Evolutionary conservation across 1,140 invertebrate species (phyloP).

Genomic region (Gonatopus flavifemur): DNA sequence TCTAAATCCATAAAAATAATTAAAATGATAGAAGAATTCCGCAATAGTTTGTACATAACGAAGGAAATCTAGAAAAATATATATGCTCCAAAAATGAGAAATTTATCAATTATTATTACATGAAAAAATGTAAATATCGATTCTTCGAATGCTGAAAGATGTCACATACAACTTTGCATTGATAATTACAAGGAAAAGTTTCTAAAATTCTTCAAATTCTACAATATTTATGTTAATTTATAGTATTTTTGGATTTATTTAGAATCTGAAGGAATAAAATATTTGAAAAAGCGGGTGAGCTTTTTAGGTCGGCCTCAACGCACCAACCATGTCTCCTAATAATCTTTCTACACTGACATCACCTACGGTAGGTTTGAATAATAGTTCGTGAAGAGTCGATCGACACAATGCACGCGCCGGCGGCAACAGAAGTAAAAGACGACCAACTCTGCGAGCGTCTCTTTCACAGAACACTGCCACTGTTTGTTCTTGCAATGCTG

Average conservation of each 20-base stretch:
- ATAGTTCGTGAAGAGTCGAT: slow-evolving; percentile 64
- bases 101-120: too few relatives aligned
- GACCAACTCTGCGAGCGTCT: slow-evolving; percentile 68
- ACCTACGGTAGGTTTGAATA: slow-evolving; percentile 72
- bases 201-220: too few relatives aligned
- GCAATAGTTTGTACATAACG: too few relatives aligned
- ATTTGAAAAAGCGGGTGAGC: slow-evolving; percentile 9
- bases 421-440: slow-evolving; percentile 70
- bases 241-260: slow-evolving; percentile 9
- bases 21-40: too few relatives aligned
- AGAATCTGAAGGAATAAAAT: slow-evolving; percentile 10
- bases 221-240: too few relatives aligned
- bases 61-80: too few relatives aligned
- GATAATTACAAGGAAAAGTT: too few relatives aligned
- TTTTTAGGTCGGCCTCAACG: slow-evolving; percentile 25
- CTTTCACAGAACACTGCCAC: slow-evolving; percentile 72
- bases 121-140: too few relatives aligned
- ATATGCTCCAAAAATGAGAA: too few relatives aligned
- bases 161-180: too few relatives aligned
- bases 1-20: too few relatives aligned
- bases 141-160: too few relatives aligned
- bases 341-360: slow-evolving; percentile 71
- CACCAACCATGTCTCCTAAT: slow-evolving; percentile 64
- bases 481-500: slow-evolving; percentile 77
- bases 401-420: slow-evolving; percentile 61